These are phyloP conservation scores for Oryzias dopingdopingensis DNA, from an alignment of 2,797 vertebrate genomes.

Conservation along the genomic window DNA sequence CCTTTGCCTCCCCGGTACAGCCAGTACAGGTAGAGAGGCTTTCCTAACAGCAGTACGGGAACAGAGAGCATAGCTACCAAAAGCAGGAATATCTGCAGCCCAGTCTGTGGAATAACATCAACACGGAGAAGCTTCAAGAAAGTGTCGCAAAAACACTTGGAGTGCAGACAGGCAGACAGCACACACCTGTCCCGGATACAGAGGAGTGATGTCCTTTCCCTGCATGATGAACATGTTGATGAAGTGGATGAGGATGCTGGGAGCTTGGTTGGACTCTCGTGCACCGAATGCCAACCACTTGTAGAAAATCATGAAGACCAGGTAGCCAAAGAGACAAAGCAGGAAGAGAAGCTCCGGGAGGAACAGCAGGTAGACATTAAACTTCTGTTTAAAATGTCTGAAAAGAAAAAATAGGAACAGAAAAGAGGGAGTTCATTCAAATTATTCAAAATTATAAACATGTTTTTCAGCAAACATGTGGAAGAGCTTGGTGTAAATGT, in stretches of 20 bases:
- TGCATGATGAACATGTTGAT: constrained; percentile 97
- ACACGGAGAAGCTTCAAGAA: constrained; percentile 16
- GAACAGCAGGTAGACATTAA: constrained; percentile 88
- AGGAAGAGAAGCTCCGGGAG: constrained; percentile 93
- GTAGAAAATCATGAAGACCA: constrained; percentile 92
- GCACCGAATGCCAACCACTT: constrained; percentile 89
- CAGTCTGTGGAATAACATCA: constrained; percentile 69
- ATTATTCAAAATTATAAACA: too few species aligned
- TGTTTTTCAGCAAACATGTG: too few species aligned
- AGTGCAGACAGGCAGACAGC: background rate
- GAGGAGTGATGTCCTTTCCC: constrained; percentile 55
- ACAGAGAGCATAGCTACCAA: constrained; percentile 83
- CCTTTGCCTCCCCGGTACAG: constrained; percentile 84
- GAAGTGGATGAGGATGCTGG: constrained; percentile 95
- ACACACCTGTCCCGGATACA: constrained; percentile 87
- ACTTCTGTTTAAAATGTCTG: constrained; percentile 90
- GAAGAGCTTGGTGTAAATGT: too few species aligned
- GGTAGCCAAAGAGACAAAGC: constrained; percentile 92
- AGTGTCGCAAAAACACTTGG: background rate
- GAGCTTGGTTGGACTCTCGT: constrained; percentile 81
- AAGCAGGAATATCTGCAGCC: constrained; percentile 86
- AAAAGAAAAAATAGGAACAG: constrained; percentile 14
- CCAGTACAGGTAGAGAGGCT: constrained; percentile 93
- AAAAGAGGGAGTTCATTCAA: background rate
- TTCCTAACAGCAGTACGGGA: constrained; percentile 91